Conservation (phyloP, 2,797 vertebrate species). For the Microchirus variegatus region DNA sequence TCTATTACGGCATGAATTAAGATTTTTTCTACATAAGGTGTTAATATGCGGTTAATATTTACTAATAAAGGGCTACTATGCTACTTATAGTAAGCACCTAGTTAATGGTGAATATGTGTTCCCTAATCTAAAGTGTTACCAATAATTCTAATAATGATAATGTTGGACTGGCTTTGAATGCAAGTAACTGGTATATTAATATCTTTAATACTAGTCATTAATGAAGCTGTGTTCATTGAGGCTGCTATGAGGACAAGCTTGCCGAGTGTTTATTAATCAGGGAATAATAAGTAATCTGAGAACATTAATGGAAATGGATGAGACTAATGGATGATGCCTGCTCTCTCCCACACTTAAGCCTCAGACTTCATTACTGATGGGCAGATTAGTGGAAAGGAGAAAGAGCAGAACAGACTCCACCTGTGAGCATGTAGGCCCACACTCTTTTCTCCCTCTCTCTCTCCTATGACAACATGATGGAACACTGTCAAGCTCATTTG, state of each 20-base stretch:
- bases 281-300: slow-evolving; percentile 82
- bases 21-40: no score
- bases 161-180: slow-evolving; percentile 48
- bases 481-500: slow-evolving; percentile 79
- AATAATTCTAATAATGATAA: slow-evolving; percentile 44
- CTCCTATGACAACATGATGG: slow-evolving; percentile 74
- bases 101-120: no score
- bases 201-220: slow-evolving; percentile 76
- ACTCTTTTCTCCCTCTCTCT: slow-evolving; percentile 23
- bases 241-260: slow-evolving; percentile 69
- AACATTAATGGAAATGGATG: slow-evolving; percentile 81
- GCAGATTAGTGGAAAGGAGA: slow-evolving; percentile 78
- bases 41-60: no score
- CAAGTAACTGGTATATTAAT: slow-evolving; percentile 70
- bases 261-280: slow-evolving; percentile 82
- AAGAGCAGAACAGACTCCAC: slow-evolving; percentile 68
- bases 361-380: slow-evolving; percentile 80
- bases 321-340: slow-evolving; percentile 77
- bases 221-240: slow-evolving; percentile 79
- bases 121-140: no score
- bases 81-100: no score
- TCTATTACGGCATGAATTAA: no score
- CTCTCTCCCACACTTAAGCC: slow-evolving; percentile 76
- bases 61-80: no score
- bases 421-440: slow-evolving; percentile 60